phyloP scores from a whole-genome alignment of 2,113 vertebrate species.

The Paraplagusia blochii region DNA sequence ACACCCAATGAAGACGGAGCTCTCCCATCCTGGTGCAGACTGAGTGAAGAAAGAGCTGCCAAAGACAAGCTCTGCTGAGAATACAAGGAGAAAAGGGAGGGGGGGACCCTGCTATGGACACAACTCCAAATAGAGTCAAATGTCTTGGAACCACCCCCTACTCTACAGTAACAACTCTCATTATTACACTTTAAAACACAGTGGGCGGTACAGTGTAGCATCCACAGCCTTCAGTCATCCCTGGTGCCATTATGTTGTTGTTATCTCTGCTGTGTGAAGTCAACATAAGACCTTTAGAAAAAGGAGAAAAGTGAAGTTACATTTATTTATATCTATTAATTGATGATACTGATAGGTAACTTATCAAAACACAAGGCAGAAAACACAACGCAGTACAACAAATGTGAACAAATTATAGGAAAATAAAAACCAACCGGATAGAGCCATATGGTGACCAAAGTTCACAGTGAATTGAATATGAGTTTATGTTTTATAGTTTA shows the following conservation, averaged over 20 bases:
- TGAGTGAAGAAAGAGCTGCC: slow-evolving; percentile 38
- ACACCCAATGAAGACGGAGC: slow-evolving; percentile 35
- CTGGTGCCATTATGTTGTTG: not conserved
- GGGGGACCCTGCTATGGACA: slow-evolving; percentile 20
- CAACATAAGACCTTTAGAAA: too few species aligned
- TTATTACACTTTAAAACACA: slow-evolving; percentile 16
- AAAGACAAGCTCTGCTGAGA: slow-evolving; percentile 20
- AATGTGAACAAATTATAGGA: too few species aligned
- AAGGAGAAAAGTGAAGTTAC: too few species aligned
- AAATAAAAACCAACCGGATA: too few species aligned
- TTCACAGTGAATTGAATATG: too few species aligned
- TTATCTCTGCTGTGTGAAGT: too few species aligned
- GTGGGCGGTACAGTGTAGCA: slow-evolving; percentile 45
- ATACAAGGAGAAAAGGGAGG: slow-evolving; percentile 10
- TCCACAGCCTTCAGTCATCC: not conserved
- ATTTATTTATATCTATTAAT: too few species aligned
- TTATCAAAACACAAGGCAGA: too few species aligned
- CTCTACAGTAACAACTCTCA: slow-evolving; percentile 19
- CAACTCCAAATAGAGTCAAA: slow-evolving; percentile 60
- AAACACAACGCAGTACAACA: too few species aligned
- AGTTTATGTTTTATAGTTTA: too few species aligned
- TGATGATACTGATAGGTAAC: too few species aligned
- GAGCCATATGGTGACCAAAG: too few species aligned
- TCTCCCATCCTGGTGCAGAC: slow-evolving; percentile 56
- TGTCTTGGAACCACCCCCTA: slow-evolving; percentile 17